These are phyloP conservation scores for Zaprionus ornatus DNA, from an alignment of 1,140 invertebrate species.

Conservation along the genomic window DNA sequence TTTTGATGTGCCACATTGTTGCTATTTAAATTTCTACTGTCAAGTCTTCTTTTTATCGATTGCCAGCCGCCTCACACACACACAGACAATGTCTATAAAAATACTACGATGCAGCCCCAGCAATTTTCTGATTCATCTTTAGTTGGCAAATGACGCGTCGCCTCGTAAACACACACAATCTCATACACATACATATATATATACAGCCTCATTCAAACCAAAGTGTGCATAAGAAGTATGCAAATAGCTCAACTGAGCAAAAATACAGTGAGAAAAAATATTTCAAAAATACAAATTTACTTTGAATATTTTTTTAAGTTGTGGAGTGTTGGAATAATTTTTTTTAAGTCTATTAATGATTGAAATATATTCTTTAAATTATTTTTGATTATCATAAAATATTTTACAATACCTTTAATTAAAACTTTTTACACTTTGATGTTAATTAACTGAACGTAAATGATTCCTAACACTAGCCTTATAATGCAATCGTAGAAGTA, in stretches of 20 bases:
- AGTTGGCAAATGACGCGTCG: constrained; percentile 32
- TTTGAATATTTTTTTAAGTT: no score
- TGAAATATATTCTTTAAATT: accelerated
- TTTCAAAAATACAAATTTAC: neutral
- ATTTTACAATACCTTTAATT: no score
- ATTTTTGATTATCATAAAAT: no score
- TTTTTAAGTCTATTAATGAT: neutral
- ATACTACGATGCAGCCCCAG: constrained; percentile 19
- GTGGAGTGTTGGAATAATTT: no score
- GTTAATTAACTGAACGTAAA: neutral
- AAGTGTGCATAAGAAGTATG: constrained; percentile 19
- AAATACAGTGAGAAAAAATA: constrained; percentile 3
- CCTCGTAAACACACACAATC: constrained; percentile 4
- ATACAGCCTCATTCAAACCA: constrained; percentile 19
- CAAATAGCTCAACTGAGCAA: constrained; percentile 5
- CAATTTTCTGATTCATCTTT: constrained; percentile 5
- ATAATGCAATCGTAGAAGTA: no score
- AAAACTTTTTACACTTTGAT: no score
- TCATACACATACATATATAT: neutral
- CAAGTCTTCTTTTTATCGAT: constrained; percentile 47
- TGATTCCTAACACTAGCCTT: neutral
- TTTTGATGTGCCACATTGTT: constrained; percentile 45
- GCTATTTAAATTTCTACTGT: constrained; percentile 52
- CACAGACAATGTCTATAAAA: constrained; percentile 18
- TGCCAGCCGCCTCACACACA: constrained; percentile 19